Percentiles rank a stretch among this genome's conserved stretches.
Conservation (phyloP, 2,113 vertebrate genomes). For the Elaphurus davidianus region DNA sequence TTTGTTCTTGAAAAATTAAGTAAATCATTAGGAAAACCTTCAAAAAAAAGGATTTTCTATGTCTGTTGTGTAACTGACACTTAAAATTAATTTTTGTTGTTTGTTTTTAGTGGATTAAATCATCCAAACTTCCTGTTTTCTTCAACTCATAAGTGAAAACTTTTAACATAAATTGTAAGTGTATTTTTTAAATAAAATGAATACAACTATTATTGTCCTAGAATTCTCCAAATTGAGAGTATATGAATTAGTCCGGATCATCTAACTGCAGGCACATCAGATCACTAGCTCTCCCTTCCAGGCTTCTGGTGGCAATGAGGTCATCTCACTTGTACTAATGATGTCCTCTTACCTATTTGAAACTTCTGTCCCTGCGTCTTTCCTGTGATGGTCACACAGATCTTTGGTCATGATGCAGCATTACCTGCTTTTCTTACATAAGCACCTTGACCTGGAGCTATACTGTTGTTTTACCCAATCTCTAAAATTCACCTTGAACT, state of each 20-base stretch:
- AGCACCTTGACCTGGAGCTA: not conserved
- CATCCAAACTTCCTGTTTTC: not conserved
- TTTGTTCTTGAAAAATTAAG: not conserved
- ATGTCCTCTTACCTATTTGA: not conserved
- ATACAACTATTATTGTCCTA: not conserved
- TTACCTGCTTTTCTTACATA: not conserved
- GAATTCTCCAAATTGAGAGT: not conserved
- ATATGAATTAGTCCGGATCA: not conserved
- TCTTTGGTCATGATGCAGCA: not conserved
- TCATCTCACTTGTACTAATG: not conserved
- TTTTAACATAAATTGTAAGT: not conserved
- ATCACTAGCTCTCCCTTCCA: not conserved
- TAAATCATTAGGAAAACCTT: not conserved
- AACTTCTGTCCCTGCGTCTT: not conserved
- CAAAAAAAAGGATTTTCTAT: not conserved
- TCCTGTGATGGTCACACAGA: not conserved
- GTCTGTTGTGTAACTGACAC: not conserved
- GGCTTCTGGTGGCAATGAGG: not conserved
- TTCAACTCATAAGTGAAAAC: not conserved
- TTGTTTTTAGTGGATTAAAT: not conserved
- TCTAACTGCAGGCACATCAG: not conserved
- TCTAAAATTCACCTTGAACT: not conserved
- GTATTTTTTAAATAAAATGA: not conserved
- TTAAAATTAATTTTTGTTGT: not conserved
- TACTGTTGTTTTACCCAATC: not conserved